Percentiles rank a stretch among this genome's conserved stretches.
Conservation (phyloP, 2,797 vertebrate species). For the Smutsia gigantea region DNA sequence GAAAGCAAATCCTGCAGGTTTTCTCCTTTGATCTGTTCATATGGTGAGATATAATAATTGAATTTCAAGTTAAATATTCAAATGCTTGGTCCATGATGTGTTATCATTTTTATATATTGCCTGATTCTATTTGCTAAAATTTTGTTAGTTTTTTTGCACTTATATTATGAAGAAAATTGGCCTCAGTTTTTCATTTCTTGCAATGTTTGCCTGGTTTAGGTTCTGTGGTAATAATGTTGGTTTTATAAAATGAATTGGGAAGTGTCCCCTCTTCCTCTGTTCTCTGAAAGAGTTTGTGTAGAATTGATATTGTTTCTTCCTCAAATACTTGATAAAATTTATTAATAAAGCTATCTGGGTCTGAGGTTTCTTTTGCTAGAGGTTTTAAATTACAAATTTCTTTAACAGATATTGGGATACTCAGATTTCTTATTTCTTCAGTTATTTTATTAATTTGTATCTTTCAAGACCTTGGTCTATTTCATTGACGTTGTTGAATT, state of each 20-base stretch:
- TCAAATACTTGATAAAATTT: not conserved
- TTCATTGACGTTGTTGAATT: constrained; percentile 11
- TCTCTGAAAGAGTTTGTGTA: not conserved
- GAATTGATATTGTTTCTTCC: not conserved
- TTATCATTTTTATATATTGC: not conserved
- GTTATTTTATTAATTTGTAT: not conserved
- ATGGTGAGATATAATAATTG: not conserved
- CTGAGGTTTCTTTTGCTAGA: not conserved
- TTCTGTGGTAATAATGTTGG: not conserved
- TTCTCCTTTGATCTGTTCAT: not conserved
- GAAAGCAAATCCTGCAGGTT: not conserved
- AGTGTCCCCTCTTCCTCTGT: not conserved
- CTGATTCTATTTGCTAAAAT: not conserved
- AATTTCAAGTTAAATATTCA: not conserved
- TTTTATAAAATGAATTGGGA: not conserved
- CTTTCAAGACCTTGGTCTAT: not conserved
- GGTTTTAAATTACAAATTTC: not conserved
- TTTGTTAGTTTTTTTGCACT: not conserved
- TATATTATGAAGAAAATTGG: not conserved
- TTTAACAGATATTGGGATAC: not conserved
- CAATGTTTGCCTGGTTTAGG: not conserved
- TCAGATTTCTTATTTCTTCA: not conserved
- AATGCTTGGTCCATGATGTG: not conserved
- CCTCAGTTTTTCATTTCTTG: constrained; percentile 3
- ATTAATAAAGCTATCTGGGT: not conserved